Evolutionary conservation across 2,113 vertebrate species (phyloP).

Genomic region (Rhynchomys soricoides): DNA sequence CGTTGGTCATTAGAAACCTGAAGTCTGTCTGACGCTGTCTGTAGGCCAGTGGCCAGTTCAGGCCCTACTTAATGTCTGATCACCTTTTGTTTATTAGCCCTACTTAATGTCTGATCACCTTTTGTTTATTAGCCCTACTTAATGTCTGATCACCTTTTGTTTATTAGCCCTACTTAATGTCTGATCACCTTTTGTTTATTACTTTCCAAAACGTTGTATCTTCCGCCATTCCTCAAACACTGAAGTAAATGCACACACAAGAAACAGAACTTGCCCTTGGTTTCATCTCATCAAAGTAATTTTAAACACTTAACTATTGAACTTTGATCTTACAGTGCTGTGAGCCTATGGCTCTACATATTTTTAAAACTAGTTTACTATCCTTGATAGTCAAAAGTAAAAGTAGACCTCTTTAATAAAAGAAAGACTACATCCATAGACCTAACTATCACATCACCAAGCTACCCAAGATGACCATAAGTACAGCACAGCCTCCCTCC

Average conservation of each 20-base stretch:
- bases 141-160: background rate
- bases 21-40: background rate
- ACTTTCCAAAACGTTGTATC: conserved; percentile 16
- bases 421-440: background rate
- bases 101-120: background rate
- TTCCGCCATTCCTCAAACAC: background rate
- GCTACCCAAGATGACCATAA: background rate
- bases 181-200: conserved; percentile 2
- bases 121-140: background rate
- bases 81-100: background rate
- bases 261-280: conserved; percentile 16
- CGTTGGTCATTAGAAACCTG: background rate
- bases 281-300: conserved; percentile 22
- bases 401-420: conserved; percentile 12
- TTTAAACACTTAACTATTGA: background rate
- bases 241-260: conserved; percentile 11
- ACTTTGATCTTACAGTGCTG: background rate
- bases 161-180: background rate
- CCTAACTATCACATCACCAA: background rate
- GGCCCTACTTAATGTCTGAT: background rate
- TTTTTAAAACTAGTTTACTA: conserved; percentile 12
- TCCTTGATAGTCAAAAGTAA: background rate
- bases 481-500: background rate
- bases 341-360: conserved; percentile 8
- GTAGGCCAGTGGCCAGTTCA: background rate